These are phyloP conservation scores for Gisinianus flammeolus DNA, from an alignment of 2,888 invertebrate genomes.

Conservation along the genomic window DNA sequence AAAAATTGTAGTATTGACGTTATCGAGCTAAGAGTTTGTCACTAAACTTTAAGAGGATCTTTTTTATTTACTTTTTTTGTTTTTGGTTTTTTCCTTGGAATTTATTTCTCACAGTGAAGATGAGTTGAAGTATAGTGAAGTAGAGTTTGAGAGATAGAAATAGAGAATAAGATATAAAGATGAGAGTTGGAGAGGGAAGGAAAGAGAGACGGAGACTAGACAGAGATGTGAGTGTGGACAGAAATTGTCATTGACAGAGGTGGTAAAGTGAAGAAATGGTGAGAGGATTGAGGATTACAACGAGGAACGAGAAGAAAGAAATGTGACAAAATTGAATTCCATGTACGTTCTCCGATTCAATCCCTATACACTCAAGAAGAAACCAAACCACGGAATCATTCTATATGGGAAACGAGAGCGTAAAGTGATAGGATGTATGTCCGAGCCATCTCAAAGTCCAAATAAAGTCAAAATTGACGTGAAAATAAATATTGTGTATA, in stretches of 20 bases:
- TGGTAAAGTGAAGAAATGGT: too few relatives aligned
- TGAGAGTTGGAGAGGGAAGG: neutral
- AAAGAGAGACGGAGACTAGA: neutral
- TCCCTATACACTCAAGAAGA: neutral
- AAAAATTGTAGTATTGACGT: too few relatives aligned
- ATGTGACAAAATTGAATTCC: conserved; percentile 3
- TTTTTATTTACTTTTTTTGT: too few relatives aligned
- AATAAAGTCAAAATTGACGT: too few relatives aligned
- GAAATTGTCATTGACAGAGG: neutral
- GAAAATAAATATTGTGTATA: too few relatives aligned
- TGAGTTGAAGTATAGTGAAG: neutral
- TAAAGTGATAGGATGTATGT: neutral
- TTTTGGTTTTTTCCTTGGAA: too few relatives aligned
- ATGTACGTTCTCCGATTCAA: neutral
- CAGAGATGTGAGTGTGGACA: neutral
- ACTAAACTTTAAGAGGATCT: too few relatives aligned
- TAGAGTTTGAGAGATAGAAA: neutral
- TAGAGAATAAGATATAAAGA: neutral
- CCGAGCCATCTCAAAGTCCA: too few relatives aligned
- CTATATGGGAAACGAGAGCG: conserved; percentile 2
- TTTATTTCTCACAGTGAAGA: too few relatives aligned
- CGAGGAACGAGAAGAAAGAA: neutral
- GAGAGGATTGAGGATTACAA: neutral
- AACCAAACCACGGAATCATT: neutral
- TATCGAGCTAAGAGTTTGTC: too few relatives aligned